Percentiles rank a stretch among this genome's conserved stretches.
Evolutionary conservation across 2,113 vertebrate species (phyloP).

Genomic region (Protobothrops mucrosquamatus): DNA sequence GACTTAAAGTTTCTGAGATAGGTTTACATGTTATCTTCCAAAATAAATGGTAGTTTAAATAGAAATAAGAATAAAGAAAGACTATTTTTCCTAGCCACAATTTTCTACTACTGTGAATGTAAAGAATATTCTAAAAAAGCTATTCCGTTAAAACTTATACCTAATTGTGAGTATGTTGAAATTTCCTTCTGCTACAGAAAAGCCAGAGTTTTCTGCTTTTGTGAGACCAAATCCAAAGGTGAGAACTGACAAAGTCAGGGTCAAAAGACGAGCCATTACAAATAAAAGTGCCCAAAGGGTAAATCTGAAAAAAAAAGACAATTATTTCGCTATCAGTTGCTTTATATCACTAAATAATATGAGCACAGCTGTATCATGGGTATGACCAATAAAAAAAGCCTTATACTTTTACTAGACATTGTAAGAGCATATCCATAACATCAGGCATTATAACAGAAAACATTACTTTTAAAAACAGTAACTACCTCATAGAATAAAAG

Average conservation of each 20-base stretch:
- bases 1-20: not conserved
- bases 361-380: not conserved
- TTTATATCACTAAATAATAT: not conserved
- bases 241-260: constrained; percentile 81
- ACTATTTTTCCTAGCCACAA: not conserved
- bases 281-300: constrained; percentile 83
- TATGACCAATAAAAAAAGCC: not conserved
- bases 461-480: not conserved
- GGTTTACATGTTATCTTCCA: not conserved
- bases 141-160: constrained; percentile 53
- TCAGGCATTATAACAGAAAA: not conserved
- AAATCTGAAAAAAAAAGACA: constrained; percentile 67
- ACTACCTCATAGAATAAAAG: not conserved
- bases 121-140: constrained; percentile 6
- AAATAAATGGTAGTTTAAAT: not conserved
- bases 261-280: constrained; percentile 78
- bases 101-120: not conserved
- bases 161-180: constrained; percentile 80
- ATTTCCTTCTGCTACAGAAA: constrained; percentile 77
- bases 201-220: constrained; percentile 75
- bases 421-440: not conserved
- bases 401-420: not conserved
- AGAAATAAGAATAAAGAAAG: not conserved
- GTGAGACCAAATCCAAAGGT: constrained; percentile 81
- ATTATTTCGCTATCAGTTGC: not conserved